Conservation (phyloP, 2,113 vertebrate genomes). For the Corydoras maculifer region DNA sequence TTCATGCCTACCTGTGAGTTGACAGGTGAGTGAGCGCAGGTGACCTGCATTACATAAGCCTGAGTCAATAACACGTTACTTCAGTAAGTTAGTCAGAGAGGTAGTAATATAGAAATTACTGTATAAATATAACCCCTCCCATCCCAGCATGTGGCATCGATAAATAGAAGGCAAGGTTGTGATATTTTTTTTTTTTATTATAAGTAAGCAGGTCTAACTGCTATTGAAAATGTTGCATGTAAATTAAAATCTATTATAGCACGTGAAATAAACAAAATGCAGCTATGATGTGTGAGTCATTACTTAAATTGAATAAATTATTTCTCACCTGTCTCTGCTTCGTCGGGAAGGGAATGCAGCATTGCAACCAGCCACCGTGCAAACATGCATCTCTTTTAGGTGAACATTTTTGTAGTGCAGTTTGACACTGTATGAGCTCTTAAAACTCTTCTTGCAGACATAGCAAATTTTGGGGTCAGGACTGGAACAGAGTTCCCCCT, state of each 20-base stretch:
- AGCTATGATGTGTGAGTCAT: neutral
- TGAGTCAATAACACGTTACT: slow-evolving; percentile 38
- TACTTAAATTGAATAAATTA: neutral
- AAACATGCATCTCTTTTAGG: slow-evolving; percentile 99
- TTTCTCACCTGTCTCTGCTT: slow-evolving; percentile 96
- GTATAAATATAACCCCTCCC: slow-evolving; percentile 47
- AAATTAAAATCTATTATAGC: slow-evolving; percentile 11
- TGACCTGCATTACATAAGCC: slow-evolving; percentile 50
- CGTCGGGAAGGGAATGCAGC: slow-evolving; percentile 96
- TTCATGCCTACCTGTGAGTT: slow-evolving; percentile 75
- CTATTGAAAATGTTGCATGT: neutral
- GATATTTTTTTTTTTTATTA: slow-evolving; percentile 25
- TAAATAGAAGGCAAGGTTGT: slow-evolving; percentile 3
- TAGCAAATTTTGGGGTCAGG: slow-evolving; percentile 99
- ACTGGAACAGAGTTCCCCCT: slow-evolving; percentile 91
- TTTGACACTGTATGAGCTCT: slow-evolving; percentile 99
- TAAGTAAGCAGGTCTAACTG: neutral
- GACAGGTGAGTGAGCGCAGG: slow-evolving; percentile 75
- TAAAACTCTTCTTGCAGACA: slow-evolving; percentile 99
- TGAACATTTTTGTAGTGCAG: slow-evolving; percentile 99
- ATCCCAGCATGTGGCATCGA: slow-evolving; percentile 5
- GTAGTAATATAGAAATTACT: slow-evolving; percentile 46
- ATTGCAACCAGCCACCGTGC: slow-evolving; percentile 96
- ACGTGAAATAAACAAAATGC: neutral
- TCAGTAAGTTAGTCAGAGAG: slow-evolving; percentile 54